Evolutionary conservation across 2,797 vertebrate genomes (phyloP).

Genomic region (Cryptoblepharus egeriae): DNA sequence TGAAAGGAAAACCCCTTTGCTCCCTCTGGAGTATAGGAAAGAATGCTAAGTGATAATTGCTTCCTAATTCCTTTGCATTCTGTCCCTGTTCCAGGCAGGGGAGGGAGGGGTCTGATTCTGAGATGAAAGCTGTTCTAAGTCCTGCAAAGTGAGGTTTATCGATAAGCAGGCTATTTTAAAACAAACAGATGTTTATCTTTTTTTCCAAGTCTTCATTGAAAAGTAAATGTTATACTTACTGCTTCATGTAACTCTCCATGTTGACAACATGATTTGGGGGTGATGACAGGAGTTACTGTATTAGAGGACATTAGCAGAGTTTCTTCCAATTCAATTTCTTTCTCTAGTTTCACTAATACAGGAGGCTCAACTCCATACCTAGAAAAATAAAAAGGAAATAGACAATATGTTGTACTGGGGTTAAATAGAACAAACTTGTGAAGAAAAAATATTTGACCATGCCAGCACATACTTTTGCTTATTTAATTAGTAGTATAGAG

Average conservation of each 20-base stretch:
- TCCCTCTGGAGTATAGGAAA: no score
- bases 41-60: no score
- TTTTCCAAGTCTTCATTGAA: background rate
- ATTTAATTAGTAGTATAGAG: background rate
- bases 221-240: conserved; percentile 75
- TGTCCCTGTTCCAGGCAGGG: no score
- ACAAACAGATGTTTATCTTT: no score
- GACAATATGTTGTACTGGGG: background rate
- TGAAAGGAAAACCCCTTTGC: no score
- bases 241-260: conserved; percentile 90
- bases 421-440: background rate
- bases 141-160: no score
- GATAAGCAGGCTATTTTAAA: no score
- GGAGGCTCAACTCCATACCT: conserved; percentile 97
- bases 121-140: no score
- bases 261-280: conserved; percentile 91
- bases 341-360: conserved; percentile 94
- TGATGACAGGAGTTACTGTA: conserved; percentile 81
- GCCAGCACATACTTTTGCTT: background rate
- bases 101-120: no score
- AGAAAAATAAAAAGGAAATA: conserved; percentile 27
- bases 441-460: background rate
- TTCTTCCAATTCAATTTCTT: conserved; percentile 98
- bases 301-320: conserved; percentile 86
- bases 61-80: no score